Conservation (phyloP, 2,888 invertebrate species). For the Macrophya annulata region DNA sequence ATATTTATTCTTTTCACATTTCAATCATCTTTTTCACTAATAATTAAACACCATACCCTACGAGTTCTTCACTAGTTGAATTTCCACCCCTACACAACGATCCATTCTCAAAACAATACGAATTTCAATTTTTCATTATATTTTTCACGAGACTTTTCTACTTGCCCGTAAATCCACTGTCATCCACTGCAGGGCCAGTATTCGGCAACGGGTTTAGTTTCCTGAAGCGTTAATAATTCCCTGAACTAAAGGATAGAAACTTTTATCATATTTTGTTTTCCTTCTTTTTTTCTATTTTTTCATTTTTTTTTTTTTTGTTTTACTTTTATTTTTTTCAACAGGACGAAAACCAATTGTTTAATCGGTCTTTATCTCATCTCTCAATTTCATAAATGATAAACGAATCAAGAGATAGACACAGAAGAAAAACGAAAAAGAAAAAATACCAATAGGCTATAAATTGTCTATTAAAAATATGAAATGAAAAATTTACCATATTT, state of each 20-base stretch:
- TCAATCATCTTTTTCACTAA: conserved; percentile 41
- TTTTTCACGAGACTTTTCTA: conserved; percentile 9
- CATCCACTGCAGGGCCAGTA: conserved; percentile 2
- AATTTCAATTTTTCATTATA: not conserved
- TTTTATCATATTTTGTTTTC: not conserved
- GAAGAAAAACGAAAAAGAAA: not conserved
- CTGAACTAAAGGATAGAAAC: not conserved
- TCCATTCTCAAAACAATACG: not conserved
- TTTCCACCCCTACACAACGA: not conserved
- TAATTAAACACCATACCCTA: conserved; percentile 34
- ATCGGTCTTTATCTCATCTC: not conserved
- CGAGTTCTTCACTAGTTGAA: conserved; percentile 12
- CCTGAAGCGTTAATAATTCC: conserved; percentile 35
- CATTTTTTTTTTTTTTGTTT: not conserved
- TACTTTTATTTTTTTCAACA: not conserved
- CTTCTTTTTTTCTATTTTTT: not conserved
- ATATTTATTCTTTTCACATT: not conserved
- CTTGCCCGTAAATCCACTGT: conserved; percentile 30
- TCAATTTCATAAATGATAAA: not conserved
- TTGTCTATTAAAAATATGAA: not conserved
- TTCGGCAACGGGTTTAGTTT: conserved; percentile 25
- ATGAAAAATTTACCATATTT: not conserved
- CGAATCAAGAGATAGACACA: not conserved
- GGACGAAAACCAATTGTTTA: not conserved
- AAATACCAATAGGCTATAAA: not conserved